These are phyloP conservation scores for Rhogogaster chlorosoma DNA, from an alignment of 2,888 invertebrate species.

Conservation along the genomic window DNA sequence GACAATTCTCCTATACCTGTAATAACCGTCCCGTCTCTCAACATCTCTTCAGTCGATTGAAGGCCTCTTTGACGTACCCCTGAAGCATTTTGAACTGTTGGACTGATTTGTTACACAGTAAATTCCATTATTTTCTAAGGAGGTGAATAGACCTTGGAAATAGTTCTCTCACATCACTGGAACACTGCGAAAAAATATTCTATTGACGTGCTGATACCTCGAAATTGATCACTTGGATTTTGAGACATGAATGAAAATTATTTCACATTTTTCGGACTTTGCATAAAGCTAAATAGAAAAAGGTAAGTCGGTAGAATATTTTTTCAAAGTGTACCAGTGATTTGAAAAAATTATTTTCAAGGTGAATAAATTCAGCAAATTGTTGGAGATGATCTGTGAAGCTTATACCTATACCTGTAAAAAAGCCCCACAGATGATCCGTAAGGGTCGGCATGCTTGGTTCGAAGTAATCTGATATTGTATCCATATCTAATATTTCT, in stretches of 20 bases:
- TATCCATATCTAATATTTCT: conserved; percentile 88
- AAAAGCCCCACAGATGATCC: conserved; percentile 91
- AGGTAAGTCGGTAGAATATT: background rate
- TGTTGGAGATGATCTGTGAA: background rate
- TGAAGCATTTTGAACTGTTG: conserved; percentile 51
- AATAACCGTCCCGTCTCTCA: conserved; percentile 89
- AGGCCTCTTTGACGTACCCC: conserved; percentile 91
- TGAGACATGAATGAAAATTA: background rate
- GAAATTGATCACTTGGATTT: background rate
- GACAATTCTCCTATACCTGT: conserved; percentile 90
- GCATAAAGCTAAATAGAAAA: too few relatives aligned
- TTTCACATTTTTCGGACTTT: too few relatives aligned
- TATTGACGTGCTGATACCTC: background rate
- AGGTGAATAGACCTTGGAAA: background rate
- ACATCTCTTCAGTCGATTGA: conserved; percentile 93
- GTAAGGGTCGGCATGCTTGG: conserved; percentile 87
- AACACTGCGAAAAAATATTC: background rate
- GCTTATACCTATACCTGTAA: conserved; percentile 80
- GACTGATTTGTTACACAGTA: background rate
- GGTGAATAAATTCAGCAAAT: background rate
- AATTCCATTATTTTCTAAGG: background rate
- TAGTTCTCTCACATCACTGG: background rate
- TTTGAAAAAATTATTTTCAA: background rate
- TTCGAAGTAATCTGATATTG: conserved; percentile 90
- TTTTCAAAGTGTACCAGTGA: background rate